A percentile compares a stretch with the other conserved stretches of the same genome.
phyloP scores from a whole-genome alignment of 2,113 vertebrate species.

The Ammodytes marinus region DNA sequence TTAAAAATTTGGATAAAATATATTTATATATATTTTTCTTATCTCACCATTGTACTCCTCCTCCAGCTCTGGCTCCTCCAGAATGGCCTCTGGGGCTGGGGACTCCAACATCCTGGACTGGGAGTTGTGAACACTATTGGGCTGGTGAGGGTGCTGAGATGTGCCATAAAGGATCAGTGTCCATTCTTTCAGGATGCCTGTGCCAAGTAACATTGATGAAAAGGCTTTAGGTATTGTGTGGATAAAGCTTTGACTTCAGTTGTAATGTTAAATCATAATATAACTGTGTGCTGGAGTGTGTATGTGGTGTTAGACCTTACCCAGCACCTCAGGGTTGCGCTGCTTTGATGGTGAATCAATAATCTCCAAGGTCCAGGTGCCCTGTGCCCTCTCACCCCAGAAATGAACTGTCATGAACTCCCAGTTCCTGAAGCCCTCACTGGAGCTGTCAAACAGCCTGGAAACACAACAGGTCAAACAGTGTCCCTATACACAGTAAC shows the following conservation, averaged over 20 bases:
- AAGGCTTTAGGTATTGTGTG: not conserved
- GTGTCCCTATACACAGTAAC: too few relatives aligned
- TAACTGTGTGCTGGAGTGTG: not conserved
- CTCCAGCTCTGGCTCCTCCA: constrained; percentile 76
- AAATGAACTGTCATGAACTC: constrained; percentile 97
- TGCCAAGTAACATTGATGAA: constrained; percentile 5
- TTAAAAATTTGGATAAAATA: too few relatives aligned
- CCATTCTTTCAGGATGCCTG: constrained; percentile 95
- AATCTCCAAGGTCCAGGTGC: constrained; percentile 93
- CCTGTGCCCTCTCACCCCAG: constrained; percentile 92
- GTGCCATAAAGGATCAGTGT: constrained; percentile 91
- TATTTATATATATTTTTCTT: not conserved
- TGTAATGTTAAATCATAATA: not conserved
- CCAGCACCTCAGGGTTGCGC: constrained; percentile 88
- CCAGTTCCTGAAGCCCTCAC: constrained; percentile 94
- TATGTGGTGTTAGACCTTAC: constrained; percentile 78
- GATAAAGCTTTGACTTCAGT: not conserved
- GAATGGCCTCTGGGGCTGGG: constrained; percentile 53
- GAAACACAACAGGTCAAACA: not conserved
- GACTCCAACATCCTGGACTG: constrained; percentile 82
- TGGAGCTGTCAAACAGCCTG: constrained; percentile 73
- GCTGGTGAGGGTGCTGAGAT: constrained; percentile 84
- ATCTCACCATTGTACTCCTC: constrained; percentile 87
- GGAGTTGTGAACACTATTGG: constrained; percentile 67
- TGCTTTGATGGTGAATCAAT: constrained; percentile 88